phyloP scores from a whole-genome alignment of 2,113 vertebrate species.

The Aythya baeri region DNA sequence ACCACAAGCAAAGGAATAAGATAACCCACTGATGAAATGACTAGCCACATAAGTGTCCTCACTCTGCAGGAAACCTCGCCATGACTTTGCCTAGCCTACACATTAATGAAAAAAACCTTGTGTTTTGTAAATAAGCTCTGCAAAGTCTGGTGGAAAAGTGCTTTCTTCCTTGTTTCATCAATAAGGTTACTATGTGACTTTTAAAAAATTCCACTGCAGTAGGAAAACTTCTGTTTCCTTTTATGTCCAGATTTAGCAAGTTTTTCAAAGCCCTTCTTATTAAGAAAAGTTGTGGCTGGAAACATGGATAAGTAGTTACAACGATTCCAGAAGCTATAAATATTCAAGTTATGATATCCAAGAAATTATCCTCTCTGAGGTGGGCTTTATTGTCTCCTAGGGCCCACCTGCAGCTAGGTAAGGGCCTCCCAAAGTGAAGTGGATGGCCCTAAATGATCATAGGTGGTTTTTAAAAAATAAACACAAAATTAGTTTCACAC shows the following conservation, averaged over 20 bases:
- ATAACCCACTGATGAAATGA: constrained; percentile 46
- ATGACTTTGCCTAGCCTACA: constrained; percentile 48
- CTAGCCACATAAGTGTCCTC: constrained; percentile 5
- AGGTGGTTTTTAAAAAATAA: constrained; percentile 82
- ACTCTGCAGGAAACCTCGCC: constrained; percentile 36
- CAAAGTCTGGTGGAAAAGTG: constrained; percentile 79
- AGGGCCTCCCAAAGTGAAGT: constrained; percentile 77
- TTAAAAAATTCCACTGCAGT: constrained; percentile 81
- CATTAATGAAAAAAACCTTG: constrained; percentile 64
- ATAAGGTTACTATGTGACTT: constrained; percentile 82
- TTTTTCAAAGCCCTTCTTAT: constrained; percentile 86
- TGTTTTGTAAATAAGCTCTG: constrained; percentile 78
- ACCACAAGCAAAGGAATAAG: constrained; percentile 18
- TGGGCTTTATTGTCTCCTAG: constrained; percentile 79
- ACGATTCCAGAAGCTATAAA: constrained; percentile 79
- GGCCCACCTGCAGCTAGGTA: constrained; percentile 74
- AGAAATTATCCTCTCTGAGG: constrained; percentile 77
- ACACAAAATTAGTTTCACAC: constrained; percentile 82
- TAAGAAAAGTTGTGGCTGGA: constrained; percentile 81
- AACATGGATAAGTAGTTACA: constrained; percentile 80
- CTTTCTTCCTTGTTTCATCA: constrained; percentile 83
- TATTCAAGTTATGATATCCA: constrained; percentile 75
- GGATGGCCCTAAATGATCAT: constrained; percentile 81
- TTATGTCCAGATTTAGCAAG: constrained; percentile 82
- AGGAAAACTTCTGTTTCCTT: constrained; percentile 82